phyloP scores from a whole-genome alignment of 2,113 vertebrate genomes.

The Agelaius phoeniceus region DNA sequence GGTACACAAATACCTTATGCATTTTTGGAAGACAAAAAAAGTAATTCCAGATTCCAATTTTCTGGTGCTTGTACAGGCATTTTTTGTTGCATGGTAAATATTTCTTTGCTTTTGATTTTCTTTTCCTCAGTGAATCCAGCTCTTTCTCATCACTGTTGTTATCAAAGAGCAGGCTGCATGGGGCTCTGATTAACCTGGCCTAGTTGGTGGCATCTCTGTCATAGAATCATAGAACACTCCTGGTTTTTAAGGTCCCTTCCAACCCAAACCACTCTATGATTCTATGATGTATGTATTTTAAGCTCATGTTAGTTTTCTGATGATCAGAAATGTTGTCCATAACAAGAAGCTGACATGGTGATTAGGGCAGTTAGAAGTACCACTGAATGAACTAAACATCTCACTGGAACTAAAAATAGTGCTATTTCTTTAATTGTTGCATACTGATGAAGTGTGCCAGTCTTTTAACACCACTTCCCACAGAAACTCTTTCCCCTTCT shows the following conservation, averaged over 20 bases:
- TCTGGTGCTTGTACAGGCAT: background rate
- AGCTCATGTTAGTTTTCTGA: background rate
- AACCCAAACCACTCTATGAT: background rate
- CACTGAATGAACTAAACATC: background rate
- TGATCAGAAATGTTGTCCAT: background rate
- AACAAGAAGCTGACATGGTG: background rate
- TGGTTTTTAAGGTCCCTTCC: background rate
- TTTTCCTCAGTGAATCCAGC: background rate
- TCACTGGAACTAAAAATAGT: slow-evolving; percentile 3
- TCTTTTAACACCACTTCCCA: background rate
- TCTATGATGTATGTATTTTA: background rate
- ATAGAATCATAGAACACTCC: background rate
- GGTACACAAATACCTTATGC: background rate
- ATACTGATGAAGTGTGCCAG: background rate
- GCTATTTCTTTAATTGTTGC: background rate
- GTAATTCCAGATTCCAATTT: background rate
- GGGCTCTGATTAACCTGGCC: background rate
- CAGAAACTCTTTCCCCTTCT: background rate
- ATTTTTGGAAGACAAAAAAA: background rate
- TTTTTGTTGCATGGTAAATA: background rate
- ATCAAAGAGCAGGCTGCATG: background rate
- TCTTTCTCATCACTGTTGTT: background rate
- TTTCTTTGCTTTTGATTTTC: background rate
- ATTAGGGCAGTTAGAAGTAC: background rate
- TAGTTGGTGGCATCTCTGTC: background rate